Base-by-base conservation (phyloP, 2,113 vertebrate species). In the Pimephales promelas region DNA sequence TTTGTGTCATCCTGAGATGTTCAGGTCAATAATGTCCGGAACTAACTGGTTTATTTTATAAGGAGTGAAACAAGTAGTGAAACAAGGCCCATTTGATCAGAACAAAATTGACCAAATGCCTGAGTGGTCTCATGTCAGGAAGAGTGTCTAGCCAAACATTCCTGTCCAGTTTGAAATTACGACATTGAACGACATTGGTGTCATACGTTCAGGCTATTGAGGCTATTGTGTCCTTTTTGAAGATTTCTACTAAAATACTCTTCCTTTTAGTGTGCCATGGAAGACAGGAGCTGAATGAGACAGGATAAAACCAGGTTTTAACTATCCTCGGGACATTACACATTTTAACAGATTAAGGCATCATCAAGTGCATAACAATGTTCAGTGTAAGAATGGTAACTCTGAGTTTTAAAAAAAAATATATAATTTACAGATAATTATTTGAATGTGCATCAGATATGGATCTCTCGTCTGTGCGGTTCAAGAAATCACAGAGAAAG, bases 1-100 rank as follows among this genome's bases (percentile, higher is more conserved):
- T 31, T 31, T 47, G 7, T 20, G 36, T 84, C 82, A 7, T 78
- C 66, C 73, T 72, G 36, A n/a, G 20, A 72, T 71, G 13, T 28
- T 75, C 18, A 34, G 57, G 36, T 66, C 28, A 71, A 61, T 85
- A 57, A 76, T 66, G 71, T 49, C 52, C 43, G 11, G 4, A 34
- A 24, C 24, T 9, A 31, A 40, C 26, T 54, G 43, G 24, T 72
- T 66, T 62, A 61, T 56, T 14, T 81, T 10, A 40, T 81, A 16
- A 9, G 36, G 14, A 11, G 26, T 1, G 34, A 52, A 24, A 0
- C 52, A 34, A 80, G 34, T 59, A 34, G n/a, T 59, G 49, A 22
- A 56, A 6, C 64, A 57, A 20, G 13, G 34, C 4, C 26, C 20
- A 66, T 71, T 78, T 78, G 66, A 24, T 70, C 70, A 76, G 49